These are phyloP conservation scores for Tachycineta bicolor DNA, from an alignment of 2,113 vertebrate species.

Conservation along the genomic window DNA sequence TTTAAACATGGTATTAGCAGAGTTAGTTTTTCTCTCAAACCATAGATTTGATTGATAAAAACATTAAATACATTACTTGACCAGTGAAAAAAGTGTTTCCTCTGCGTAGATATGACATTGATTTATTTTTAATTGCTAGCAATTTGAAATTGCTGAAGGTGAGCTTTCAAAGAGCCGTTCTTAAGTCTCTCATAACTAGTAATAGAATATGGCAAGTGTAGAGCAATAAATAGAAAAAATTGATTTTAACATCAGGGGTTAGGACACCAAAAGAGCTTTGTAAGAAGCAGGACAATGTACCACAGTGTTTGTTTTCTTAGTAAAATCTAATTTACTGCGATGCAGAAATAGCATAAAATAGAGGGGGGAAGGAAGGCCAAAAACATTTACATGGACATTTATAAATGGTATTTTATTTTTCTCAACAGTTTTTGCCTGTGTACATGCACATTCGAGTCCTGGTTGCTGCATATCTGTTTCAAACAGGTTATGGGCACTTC, in stretches of 20 bases:
- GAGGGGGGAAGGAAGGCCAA: neutral
- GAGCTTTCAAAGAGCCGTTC: neutral
- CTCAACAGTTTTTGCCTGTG: constrained; percentile 92
- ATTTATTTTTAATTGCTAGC: neutral
- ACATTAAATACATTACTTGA: neutral
- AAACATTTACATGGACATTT: neutral
- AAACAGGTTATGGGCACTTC: constrained; percentile 98
- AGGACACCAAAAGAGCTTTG: neutral
- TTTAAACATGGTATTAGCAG: neutral
- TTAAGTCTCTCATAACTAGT: neutral
- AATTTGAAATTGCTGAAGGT: neutral
- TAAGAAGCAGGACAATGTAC: neutral
- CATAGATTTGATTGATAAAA: neutral
- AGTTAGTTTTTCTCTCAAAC: neutral
- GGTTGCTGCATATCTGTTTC: constrained; percentile 96
- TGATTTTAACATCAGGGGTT: neutral
- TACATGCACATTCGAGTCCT: constrained; percentile 98
- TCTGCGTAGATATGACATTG: neutral
- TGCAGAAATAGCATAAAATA: neutral
- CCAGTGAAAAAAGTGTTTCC: neutral
- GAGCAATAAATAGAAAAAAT: neutral
- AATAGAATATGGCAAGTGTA: neutral
- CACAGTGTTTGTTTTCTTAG: neutral
- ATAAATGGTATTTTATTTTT: neutral
- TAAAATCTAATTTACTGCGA: neutral